These are phyloP conservation scores for Spatula clypeata DNA, from an alignment of 2,797 vertebrate genomes.

Conservation along the genomic window DNA sequence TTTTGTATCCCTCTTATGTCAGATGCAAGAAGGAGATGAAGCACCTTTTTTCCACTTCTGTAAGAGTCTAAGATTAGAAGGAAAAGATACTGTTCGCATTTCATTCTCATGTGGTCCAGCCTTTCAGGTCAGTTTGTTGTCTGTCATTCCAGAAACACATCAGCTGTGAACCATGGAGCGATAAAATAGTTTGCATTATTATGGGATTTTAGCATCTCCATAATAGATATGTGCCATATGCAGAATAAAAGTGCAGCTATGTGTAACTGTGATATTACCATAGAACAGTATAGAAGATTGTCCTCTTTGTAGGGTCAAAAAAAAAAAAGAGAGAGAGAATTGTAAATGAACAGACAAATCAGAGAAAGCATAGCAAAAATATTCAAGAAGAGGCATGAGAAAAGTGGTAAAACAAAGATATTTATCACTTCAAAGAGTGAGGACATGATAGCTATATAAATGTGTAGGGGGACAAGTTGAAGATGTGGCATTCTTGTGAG, in stretches of 20 bases:
- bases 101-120: slow-evolving; percentile 1
- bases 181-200: neutral
- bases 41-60: slow-evolving; percentile 23
- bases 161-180: neutral
- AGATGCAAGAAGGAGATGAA: slow-evolving; percentile 52
- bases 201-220: neutral
- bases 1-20: slow-evolving; percentile 43
- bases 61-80: slow-evolving; percentile 46
- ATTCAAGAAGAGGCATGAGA: neutral
- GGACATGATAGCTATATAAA: neutral
- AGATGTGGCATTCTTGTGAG: neutral
- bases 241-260: neutral
- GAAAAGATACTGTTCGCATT: slow-evolving; percentile 38
- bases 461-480: neutral
- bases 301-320: neutral
- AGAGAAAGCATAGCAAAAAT: neutral
- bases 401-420: neutral
- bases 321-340: neutral
- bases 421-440: neutral
- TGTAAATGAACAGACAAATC: neutral
- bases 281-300: neutral
- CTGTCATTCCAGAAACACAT: neutral
- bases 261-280: neutral
- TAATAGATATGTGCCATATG: neutral
- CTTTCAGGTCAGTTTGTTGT: slow-evolving; percentile 25